phyloP scores from a whole-genome alignment of 2,888 invertebrate genomes.

The Cheilosia grossa region DNA sequence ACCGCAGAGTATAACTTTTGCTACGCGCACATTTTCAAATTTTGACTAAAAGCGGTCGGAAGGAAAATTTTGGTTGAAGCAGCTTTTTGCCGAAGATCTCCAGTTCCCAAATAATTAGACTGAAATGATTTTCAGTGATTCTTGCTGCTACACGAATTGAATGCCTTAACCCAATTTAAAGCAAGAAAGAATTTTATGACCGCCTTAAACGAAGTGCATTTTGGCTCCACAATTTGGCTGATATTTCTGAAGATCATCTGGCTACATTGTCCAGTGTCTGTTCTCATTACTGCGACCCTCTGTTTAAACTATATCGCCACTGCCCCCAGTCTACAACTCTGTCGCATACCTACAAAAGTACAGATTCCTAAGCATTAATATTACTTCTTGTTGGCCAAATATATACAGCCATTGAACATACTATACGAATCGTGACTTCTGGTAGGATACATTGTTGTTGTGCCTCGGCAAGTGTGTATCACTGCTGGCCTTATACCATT shows the following conservation, averaged over 20 bases:
- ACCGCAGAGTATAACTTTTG: too few relatives aligned
- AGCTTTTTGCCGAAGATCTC: too few relatives aligned
- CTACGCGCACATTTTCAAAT: too few relatives aligned
- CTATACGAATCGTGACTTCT: slow-evolving; percentile 65
- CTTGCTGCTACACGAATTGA: too few relatives aligned
- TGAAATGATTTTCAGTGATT: too few relatives aligned
- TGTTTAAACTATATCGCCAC: background rate
- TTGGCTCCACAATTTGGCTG: too few relatives aligned
- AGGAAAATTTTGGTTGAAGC: too few relatives aligned
- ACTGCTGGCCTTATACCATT: slow-evolving; percentile 14
- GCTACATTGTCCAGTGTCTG: background rate
- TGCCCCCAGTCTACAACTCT: background rate
- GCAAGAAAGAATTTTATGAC: too few relatives aligned
- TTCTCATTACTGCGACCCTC: background rate
- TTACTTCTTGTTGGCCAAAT: background rate
- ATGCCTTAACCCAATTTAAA: too few relatives aligned
- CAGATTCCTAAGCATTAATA: background rate
- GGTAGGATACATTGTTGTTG: slow-evolving; percentile 36
- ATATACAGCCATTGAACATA: slow-evolving; percentile 30
- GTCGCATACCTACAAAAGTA: background rate
- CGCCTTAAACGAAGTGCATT: too few relatives aligned
- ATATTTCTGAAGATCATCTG: background rate
- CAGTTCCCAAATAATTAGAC: too few relatives aligned
- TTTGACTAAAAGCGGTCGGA: too few relatives aligned
- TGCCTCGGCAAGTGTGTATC: slow-evolving; percentile 59